These are phyloP conservation scores for Notodonta ziczac DNA, from an alignment of 2,888 invertebrate species.

Conservation along the genomic window DNA sequence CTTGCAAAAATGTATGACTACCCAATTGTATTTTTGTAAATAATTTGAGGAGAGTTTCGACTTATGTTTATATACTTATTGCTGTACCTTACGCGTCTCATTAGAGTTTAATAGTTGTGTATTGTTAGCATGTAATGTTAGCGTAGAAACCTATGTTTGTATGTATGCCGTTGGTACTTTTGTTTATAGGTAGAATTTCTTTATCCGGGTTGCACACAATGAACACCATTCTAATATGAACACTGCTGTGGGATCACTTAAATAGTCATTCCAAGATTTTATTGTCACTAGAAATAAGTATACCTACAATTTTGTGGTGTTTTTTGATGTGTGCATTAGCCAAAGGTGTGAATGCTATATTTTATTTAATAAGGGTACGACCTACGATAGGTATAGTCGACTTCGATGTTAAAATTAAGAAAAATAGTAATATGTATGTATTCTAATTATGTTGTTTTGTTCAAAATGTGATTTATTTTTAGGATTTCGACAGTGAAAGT, in stretches of 20 bases:
- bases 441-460: conserved; percentile 1
- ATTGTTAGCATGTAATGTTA: background rate
- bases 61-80: background rate
- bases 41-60: background rate
- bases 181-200: background rate
- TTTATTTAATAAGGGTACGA: conserved; percentile 13
- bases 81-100: background rate
- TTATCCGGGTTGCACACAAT: background rate
- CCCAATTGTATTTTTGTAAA: background rate
- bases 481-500: conserved; percentile 18
- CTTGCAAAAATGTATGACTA: no score
- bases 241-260: background rate
- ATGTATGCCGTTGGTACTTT: background rate
- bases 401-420: conserved; percentile 10
- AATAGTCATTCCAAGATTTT: conserved; percentile 6
- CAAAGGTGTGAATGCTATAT: conserved; percentile 30
- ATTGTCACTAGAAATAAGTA: background rate
- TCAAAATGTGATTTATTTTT: conserved; percentile 9
- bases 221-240: background rate
- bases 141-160: background rate
- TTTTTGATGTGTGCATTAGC: conserved; percentile 16
- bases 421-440: background rate
- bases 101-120: background rate
- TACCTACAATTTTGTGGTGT: background rate
- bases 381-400: conserved; percentile 25